Conservation (phyloP, 2,113 vertebrate species). For the Saguinus imperator region DNA sequence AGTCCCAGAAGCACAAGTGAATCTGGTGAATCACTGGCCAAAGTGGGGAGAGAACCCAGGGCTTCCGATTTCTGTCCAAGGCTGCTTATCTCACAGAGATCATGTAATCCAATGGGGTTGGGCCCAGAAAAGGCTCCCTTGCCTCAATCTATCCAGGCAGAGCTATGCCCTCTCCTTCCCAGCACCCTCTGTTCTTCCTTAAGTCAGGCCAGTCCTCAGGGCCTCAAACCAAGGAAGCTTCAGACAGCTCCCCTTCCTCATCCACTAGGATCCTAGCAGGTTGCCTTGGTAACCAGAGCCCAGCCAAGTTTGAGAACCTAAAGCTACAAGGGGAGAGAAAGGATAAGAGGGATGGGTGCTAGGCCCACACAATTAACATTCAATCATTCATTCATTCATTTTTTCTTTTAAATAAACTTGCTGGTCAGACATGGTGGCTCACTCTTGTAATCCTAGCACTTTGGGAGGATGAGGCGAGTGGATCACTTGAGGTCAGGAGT, state of each 20-base stretch:
- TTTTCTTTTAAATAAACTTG: too few species aligned
- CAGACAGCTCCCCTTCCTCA: not conserved
- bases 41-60: not conserved
- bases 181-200: not conserved
- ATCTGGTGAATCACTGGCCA: not conserved
- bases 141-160: not conserved
- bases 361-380: not conserved
- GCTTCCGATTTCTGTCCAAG: not conserved
- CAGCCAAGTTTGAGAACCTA: slow-evolving; percentile 25
- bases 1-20: not conserved
- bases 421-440: too few species aligned
- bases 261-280: not conserved
- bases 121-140: not conserved
- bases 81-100: not conserved
- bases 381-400: not conserved
- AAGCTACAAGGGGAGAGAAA: not conserved
- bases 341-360: not conserved
- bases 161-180: not conserved
- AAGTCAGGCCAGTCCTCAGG: not conserved
- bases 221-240: not conserved
- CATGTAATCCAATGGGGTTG: not conserved
- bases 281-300: slow-evolving; percentile 42
- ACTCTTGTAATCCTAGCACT: too few species aligned
- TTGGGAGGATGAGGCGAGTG: too few species aligned
- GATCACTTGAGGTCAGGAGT: too few species aligned